Evolutionary conservation across 92 coral and sea anemone species (phyloP).

Genomic region (Palythoa grandiflora): DNA sequence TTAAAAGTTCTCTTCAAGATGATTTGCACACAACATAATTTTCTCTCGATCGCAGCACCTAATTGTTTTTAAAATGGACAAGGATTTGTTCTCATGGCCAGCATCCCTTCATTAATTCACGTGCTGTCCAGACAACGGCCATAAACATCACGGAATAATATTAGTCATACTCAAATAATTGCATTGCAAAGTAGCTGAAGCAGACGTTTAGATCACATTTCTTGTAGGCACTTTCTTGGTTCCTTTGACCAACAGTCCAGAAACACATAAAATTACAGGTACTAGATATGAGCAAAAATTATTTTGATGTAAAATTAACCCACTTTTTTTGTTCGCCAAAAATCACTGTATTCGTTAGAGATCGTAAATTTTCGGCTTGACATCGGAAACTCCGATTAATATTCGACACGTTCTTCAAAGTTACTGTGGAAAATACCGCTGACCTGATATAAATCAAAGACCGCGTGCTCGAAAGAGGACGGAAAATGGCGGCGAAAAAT

Average conservation of each 20-base stretch:
- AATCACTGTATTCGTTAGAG: background rate
- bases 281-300: too few species aligned
- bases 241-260: background rate
- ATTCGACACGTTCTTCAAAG: background rate
- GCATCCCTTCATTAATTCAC: background rate
- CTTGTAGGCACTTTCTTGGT: background rate
- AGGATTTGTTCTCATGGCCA: background rate
- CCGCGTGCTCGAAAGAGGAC: background rate
- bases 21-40: background rate
- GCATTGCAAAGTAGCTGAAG: slow-evolving; percentile 24
- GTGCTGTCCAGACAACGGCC: slow-evolving; percentile 41
- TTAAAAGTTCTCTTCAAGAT: background rate
- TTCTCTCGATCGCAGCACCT: background rate
- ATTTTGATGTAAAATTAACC: too few species aligned
- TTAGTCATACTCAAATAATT: background rate
- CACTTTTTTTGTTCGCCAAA: too few species aligned
- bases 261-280: background rate
- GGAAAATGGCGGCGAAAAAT: slow-evolving; percentile 82
- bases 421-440: background rate
- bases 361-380: slow-evolving; percentile 8
- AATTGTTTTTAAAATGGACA: background rate
- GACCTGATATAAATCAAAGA: background rate
- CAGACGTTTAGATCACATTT: background rate
- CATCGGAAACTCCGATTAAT: slow-evolving; percentile 45
- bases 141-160: slow-evolving; percentile 38